phyloP scores from a whole-genome alignment of 2,888 invertebrate species.

The Rhingia rostrata region DNA sequence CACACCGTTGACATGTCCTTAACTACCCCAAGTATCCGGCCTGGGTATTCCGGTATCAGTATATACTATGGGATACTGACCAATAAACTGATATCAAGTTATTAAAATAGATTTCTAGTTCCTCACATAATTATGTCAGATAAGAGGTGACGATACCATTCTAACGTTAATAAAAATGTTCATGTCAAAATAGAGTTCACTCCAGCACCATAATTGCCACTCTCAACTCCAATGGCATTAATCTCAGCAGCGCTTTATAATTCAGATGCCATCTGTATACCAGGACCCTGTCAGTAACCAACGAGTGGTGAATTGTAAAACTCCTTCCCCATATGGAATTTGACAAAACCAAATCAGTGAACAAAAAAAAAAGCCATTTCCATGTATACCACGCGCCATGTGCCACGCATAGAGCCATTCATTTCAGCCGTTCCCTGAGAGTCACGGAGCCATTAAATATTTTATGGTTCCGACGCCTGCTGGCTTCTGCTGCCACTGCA shows the following conservation, averaged over 20 bases:
- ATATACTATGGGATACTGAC: no score
- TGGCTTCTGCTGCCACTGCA: conserved; percentile 66
- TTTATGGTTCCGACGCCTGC: conserved; percentile 55
- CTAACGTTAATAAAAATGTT: no score
- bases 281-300: conserved; percentile 7
- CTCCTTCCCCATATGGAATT: conserved; percentile 26
- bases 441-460: conserved; percentile 58
- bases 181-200: no score
- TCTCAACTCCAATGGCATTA: not conserved
- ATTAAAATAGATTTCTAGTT: no score
- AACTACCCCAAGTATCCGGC: no score
- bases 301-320: conserved; percentile 6
- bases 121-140: no score
- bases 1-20: no score
- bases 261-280: not conserved
- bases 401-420: conserved; percentile 64
- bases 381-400: conserved; percentile 33
- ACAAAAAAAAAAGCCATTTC: conserved; percentile 10
- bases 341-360: conserved; percentile 10
- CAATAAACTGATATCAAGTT: no score
- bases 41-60: no score
- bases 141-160: no score
- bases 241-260: not conserved
- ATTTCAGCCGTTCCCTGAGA: conserved; percentile 50
- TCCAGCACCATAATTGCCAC: no score